Percentiles rank a stretch among this genome's conserved stretches.
phyloP scores from a whole-genome alignment of 2,113 vertebrate species.

The Rhabdornis inornatus region DNA sequence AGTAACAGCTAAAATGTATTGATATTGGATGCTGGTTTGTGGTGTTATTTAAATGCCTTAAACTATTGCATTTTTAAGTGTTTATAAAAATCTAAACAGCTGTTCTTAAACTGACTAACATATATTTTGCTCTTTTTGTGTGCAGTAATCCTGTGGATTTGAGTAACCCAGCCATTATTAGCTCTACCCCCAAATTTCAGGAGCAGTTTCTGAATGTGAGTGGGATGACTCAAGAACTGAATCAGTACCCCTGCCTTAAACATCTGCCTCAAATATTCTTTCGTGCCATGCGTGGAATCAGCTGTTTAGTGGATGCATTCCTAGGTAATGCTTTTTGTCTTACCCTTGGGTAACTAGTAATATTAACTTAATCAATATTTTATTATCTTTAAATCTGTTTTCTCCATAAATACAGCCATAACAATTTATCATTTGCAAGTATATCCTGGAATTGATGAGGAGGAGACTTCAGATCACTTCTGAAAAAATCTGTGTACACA shows the following conservation, averaged over 20 bases:
- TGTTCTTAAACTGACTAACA: not conserved
- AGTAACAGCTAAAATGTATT: not conserved
- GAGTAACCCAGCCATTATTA: constrained; percentile 93
- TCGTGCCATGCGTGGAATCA: constrained; percentile 94
- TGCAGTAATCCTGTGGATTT: constrained; percentile 94
- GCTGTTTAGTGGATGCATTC: constrained; percentile 94
- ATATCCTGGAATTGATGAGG: not conserved
- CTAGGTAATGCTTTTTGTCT: constrained; percentile 80
- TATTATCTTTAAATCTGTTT: not conserved
- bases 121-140: not conserved
- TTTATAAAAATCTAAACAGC: not conserved
- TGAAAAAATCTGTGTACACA: not conserved
- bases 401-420: not conserved
- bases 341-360: not conserved
- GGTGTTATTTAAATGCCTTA: not conserved
- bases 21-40: not conserved
- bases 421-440: not conserved
- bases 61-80: not conserved
- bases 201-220: constrained; percentile 93
- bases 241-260: constrained; percentile 93
- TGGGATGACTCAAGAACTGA: constrained; percentile 89
- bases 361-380: not conserved
- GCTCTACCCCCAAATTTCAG: constrained; percentile 97
- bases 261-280: constrained; percentile 98
- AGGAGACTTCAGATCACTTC: not conserved